Percentiles rank a stretch among this genome's conserved stretches.
Conservation (phyloP, 1,140 invertebrate species). For the Cherax quadricarinatus region DNA sequence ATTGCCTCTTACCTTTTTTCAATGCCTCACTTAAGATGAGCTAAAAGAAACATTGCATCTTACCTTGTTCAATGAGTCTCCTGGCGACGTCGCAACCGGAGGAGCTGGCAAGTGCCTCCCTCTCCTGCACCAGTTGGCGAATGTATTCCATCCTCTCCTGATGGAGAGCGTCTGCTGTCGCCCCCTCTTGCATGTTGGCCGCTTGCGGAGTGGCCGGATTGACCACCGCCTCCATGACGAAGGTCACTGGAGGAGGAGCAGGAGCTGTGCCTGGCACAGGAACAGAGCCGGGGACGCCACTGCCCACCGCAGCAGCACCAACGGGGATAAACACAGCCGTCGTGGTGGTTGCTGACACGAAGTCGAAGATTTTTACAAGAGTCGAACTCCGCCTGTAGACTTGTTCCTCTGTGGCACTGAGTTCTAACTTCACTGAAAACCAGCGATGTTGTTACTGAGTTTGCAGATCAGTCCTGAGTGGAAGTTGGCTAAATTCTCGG, state of each 20-base stretch:
- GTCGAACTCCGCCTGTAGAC: too few relatives aligned
- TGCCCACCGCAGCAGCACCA: neutral
- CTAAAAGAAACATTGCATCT: neutral
- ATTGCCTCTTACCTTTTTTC: too few relatives aligned
- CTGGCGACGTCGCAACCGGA: conserved; percentile 54
- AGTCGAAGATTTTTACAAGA: too few relatives aligned
- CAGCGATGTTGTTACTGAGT: too few relatives aligned
- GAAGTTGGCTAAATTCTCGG: too few relatives aligned
- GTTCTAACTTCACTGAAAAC: too few relatives aligned
- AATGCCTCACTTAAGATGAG: too few relatives aligned
- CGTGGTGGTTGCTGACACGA: neutral
- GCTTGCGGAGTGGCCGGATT: neutral
- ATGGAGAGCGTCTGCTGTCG: conserved; percentile 46
- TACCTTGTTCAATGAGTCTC: conserved; percentile 60
- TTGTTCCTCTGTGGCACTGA: too few relatives aligned
- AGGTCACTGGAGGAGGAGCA: neutral
- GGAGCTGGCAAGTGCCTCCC: conserved; percentile 35
- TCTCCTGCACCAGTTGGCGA: conserved; percentile 48
- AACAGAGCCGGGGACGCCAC: neutral
- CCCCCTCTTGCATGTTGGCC: neutral
- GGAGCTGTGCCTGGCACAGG: neutral
- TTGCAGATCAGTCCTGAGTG: too few relatives aligned
- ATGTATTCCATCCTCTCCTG: conserved; percentile 64
- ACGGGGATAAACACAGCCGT: neutral
- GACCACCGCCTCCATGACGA: neutral